phyloP scores from a whole-genome alignment of 2,888 invertebrate species.

The Nomada fucata region DNA sequence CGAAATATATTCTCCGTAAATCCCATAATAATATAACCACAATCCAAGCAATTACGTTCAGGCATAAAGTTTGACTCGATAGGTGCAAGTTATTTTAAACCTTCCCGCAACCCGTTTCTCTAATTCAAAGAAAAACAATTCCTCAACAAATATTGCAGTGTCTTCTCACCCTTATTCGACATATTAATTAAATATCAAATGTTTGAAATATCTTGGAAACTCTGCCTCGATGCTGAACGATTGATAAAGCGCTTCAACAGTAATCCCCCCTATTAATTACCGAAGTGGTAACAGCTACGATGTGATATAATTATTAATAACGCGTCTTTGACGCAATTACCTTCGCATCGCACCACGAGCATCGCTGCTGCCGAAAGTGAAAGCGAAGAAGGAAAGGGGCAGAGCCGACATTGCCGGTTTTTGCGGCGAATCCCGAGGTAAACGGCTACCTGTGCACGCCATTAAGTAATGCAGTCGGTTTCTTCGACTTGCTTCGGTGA shows the following conservation, averaged over 20 bases:
- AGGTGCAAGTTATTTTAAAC: neutral
- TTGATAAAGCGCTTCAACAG: neutral
- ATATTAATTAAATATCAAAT: no score
- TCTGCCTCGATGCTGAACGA: no score
- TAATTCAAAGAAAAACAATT: no score
- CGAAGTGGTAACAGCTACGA: neutral
- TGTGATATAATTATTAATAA: neutral
- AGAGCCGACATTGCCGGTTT: slow-evolving; percentile 57
- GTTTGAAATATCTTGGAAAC: no score
- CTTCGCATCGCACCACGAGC: slow-evolving; percentile 55
- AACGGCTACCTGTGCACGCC: slow-evolving; percentile 75
- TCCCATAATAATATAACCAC: slow-evolving; percentile 24
- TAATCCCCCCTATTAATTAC: slow-evolving; percentile 2
- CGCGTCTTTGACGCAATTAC: slow-evolving; percentile 73
- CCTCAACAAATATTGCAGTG: no score
- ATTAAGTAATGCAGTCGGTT: slow-evolving; percentile 80
- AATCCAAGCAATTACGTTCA: slow-evolving; percentile 33
- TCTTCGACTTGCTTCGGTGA: slow-evolving; percentile 77
- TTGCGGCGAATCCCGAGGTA: slow-evolving; percentile 68
- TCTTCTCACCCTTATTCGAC: no score
- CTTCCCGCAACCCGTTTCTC: no score
- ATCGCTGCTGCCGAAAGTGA: slow-evolving; percentile 13
- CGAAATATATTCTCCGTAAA: slow-evolving; percentile 11
- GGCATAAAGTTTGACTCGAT: neutral
- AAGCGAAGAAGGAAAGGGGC: slow-evolving; percentile 31